Conservation (phyloP, 1,140 invertebrate genomes). For the Calycopis cecrops region DNA sequence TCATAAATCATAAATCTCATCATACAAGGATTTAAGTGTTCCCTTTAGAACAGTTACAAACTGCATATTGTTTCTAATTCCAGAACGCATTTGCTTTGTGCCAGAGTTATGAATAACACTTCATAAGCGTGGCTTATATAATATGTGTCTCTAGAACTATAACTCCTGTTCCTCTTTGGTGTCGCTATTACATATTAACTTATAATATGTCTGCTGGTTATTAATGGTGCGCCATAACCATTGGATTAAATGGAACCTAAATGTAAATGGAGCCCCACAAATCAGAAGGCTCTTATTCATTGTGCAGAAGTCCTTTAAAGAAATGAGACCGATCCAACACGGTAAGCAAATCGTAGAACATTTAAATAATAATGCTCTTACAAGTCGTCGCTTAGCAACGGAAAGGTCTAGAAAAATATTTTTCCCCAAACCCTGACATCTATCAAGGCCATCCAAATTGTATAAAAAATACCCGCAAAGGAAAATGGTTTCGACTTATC, state of each 20-base stretch:
- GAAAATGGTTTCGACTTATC: constrained; percentile 1
- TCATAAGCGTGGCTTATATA: too few species aligned
- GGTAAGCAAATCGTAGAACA: constrained; percentile 11
- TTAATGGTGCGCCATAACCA: neutral
- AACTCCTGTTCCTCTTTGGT: too few species aligned
- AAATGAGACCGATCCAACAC: constrained; percentile 5
- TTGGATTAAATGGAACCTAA: constrained; percentile 1
- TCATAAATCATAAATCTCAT: too few species aligned
- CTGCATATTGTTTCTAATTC: too few species aligned
- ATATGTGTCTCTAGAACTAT: too few species aligned
- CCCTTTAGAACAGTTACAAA: too few species aligned
- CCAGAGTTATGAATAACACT: too few species aligned
- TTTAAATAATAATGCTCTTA: constrained; percentile 13
- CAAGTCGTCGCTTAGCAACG: neutral
- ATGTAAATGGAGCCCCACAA: neutral
- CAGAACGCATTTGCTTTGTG: too few species aligned
- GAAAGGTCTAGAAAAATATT: constrained; percentile 20
- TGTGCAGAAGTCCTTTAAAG: constrained; percentile 2
- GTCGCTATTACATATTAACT: too few species aligned
- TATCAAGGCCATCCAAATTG: constrained; percentile 32
- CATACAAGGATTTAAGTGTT: too few species aligned
- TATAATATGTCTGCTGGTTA: too few species aligned
- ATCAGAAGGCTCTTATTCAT: constrained; percentile 5
- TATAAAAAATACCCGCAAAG: constrained; percentile 25
- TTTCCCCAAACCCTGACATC: constrained; percentile 20